Conservation (phyloP, 2,797 vertebrate genomes). For the Artibeus lituratus region DNA sequence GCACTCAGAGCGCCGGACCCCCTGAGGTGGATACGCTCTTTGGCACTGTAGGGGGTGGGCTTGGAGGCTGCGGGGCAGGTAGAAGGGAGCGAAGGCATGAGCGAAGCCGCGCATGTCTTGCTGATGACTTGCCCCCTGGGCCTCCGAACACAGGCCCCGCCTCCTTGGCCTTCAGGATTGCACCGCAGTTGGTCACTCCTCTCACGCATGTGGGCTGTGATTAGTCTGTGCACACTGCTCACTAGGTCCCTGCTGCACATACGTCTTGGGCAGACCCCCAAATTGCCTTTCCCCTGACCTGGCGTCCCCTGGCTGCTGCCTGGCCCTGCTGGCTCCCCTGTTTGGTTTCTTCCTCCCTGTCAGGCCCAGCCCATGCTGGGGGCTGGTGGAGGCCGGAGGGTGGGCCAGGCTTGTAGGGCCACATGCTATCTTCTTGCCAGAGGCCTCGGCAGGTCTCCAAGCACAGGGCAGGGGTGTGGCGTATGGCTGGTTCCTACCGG, state of each 20-base stretch:
- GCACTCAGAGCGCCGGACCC: too few species aligned
- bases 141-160: neutral
- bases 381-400: neutral
- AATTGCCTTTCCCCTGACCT: neutral
- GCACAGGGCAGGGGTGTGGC: neutral
- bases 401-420: neutral
- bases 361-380: neutral
- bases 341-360: neutral
- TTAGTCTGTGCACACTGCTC: neutral
- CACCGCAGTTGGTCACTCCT: neutral
- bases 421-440: neutral
- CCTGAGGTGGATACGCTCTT: neutral
- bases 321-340: neutral
- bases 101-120: too few species aligned
- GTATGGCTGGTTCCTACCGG: neutral
- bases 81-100: too few species aligned
- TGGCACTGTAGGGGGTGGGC: neutral
- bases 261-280: neutral
- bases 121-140: too few species aligned
- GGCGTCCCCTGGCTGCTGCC: neutral
- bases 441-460: neutral
- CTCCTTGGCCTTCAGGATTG: neutral
- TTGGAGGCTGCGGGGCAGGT: neutral
- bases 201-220: neutral
- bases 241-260: neutral